These are phyloP conservation scores for Vulpes lagopus DNA, from an alignment of 2,113 vertebrate genomes.

Conservation along the genomic window DNA sequence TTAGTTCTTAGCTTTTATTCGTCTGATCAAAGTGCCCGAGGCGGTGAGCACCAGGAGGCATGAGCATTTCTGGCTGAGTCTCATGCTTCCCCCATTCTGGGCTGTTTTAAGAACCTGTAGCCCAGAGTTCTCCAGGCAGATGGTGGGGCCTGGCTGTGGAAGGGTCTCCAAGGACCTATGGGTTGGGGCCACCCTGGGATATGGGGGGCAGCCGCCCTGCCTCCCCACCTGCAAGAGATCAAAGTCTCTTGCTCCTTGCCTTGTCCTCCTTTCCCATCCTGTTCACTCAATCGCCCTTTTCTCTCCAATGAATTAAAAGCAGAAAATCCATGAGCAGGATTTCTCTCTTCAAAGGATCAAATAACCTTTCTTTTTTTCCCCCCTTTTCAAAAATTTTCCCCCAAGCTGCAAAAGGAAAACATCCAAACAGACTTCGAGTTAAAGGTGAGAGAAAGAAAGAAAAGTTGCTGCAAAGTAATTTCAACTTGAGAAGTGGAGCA, in stretches of 20 bases:
- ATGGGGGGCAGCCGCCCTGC: background rate
- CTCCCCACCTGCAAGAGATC: background rate
- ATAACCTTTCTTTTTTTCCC: slow-evolving; percentile 42
- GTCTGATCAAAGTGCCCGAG: slow-evolving; percentile 79
- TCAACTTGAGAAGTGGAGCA: slow-evolving; percentile 76
- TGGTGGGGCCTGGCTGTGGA: background rate
- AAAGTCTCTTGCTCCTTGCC: background rate
- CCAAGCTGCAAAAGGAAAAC: slow-evolving; percentile 68
- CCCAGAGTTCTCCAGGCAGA: background rate
- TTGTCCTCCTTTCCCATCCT: background rate
- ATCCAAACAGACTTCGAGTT: slow-evolving; percentile 63
- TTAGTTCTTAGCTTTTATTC: slow-evolving; percentile 78
- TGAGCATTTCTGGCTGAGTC: background rate
- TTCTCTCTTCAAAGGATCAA: slow-evolving; percentile 79
- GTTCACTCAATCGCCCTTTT: slow-evolving; percentile 20
- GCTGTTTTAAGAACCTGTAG: background rate
- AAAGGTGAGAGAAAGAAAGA: slow-evolving; percentile 71
- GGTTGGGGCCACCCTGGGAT: background rate
- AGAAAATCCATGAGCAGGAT: slow-evolving; percentile 75
- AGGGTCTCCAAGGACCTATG: background rate
- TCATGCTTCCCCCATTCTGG: background rate
- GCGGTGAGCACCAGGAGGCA: slow-evolving; percentile 3
- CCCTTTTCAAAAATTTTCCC: background rate
- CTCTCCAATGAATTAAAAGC: slow-evolving; percentile 70
- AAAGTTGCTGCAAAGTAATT: slow-evolving; percentile 79